A percentile compares a stretch with the other conserved stretches of the same genome.
These are phyloP conservation scores for Caiman crocodilus DNA, from an alignment of 2,797 vertebrate species.

Conservation along the genomic window DNA sequence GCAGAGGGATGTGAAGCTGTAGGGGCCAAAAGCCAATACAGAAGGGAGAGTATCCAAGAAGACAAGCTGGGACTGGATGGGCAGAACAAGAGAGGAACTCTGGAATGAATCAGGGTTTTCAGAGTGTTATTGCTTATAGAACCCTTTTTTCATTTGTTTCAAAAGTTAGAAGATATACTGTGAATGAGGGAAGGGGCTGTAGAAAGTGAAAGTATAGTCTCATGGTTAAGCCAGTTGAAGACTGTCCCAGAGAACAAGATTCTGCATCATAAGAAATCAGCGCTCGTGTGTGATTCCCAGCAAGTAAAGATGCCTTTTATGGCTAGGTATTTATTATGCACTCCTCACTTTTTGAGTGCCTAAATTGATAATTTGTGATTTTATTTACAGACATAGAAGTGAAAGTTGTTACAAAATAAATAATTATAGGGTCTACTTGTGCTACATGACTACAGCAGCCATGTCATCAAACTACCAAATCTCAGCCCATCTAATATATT, in stretches of 20 bases:
- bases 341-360: background rate
- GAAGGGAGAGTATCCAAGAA: background rate
- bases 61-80: background rate
- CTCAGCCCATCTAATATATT: background rate
- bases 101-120: background rate
- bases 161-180: background rate
- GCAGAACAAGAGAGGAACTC: background rate
- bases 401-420: slow-evolving; percentile 1
- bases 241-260: too few species aligned
- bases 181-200: background rate
- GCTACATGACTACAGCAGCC: background rate
- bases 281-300: too few species aligned
- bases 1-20: background rate
- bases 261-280: too few species aligned
- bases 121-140: background rate
- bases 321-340: too few species aligned
- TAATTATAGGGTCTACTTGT: background rate
- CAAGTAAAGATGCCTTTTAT: too few species aligned
- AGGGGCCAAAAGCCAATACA: background rate
- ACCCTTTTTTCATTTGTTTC: background rate
- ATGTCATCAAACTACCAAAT: background rate
- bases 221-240: too few species aligned
- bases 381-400: background rate
- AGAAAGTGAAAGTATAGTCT: background rate
- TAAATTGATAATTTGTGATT: background rate